Evolutionary conservation across 2,113 vertebrate genomes (phyloP), one percentile per base, ranked within the genome.

Genomic region (Catharus fuscescens): DNA sequence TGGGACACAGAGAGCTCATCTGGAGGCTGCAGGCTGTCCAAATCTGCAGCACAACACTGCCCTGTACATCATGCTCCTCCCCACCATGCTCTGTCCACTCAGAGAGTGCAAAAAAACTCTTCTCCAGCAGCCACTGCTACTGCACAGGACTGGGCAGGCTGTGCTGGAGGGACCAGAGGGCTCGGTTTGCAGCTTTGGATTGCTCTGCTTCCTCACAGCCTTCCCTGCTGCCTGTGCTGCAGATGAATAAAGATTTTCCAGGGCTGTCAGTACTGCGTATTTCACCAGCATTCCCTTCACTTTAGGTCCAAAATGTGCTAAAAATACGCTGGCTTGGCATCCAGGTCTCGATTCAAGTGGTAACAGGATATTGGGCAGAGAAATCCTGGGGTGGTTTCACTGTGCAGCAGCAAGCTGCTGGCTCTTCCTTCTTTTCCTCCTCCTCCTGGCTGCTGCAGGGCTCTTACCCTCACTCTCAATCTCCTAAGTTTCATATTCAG

Each of bases 281-380:
- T 94, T 96, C 92, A 95, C 59, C 48, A 71, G 80, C 86, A 25
- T 72, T 89, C 6, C 3, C 56, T 93, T 91, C 57, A 14, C 60
- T 95, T 91, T 4, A 80, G 86, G 80, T 84, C 91, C 93, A 86
- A 93, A 93, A 79, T 7, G 62, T 7, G 28, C 92, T 95, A 96
- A 95, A 96, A 95, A 95, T 94, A 96, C 65, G 4, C 57, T 69
- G 86, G 44, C 69, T 94, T 12, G 70, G 86, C 86, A 90, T 74
- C 64, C 88, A 93, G 72, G 65, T 86, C 84, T 84, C 48, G 86
- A 69, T 84, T 78, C 69, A 45, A 89, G 77, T 32, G 45, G 83
- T 91, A 91, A 95, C 36, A 89, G 69, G 72, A 88, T 62, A 86
- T 8, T 2, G 5, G 84, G 60, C 72, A 79, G 69, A 91, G 80